Base-by-base conservation (phyloP, 2,797 vertebrate genomes). In the Cyprinodon diabolis region DNA sequence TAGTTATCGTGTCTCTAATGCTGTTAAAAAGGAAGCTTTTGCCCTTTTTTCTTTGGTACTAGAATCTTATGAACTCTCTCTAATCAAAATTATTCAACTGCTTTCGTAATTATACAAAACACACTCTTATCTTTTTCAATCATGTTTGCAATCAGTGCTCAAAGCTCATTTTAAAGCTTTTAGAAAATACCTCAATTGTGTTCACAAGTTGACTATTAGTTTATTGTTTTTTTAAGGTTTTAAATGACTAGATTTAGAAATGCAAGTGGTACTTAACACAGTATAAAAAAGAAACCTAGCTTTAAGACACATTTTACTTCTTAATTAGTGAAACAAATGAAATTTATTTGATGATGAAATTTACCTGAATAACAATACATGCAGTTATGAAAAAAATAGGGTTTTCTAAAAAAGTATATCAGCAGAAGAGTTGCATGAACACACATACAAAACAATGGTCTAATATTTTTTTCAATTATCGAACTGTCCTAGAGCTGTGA, bases 91-190 rank as follows among this genome's bases (percentile, higher is more conserved):
- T 69, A 66, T 80, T 72, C 69, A 77, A 75, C 43, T 66, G 67
- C 52, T 68, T 73, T 11, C 65, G 72, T 62, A 82, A 79, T 77
- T 74, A 73, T 58, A 72, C 74, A 80, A 73, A 77, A 81, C 78
- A 80, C 35, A 60, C 69, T 63, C 45, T 43, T 62, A 57, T 58
- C 66, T 77, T 67, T 75, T 57, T 76, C 19, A 81, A 52, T 55
- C 6, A 65, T 58, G 52, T 12, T 65, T 65, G 40, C 40, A 45
- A 23, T 23, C 40, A 65, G 43, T 21, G 1, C 62, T 65, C 62
- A 23, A 6, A 45, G 6, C 62, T 65, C 19, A 45, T 45, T 65
- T 65, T 45, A 65, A n/a, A 65, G 40, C 43, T 6, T 45, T 45
- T 21, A 0, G 4, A 65, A 45, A 23, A 66, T 72, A 77, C 76